Conservation (phyloP, 2,888 invertebrate genomes). For the Eumerus sabulonum region DNA sequence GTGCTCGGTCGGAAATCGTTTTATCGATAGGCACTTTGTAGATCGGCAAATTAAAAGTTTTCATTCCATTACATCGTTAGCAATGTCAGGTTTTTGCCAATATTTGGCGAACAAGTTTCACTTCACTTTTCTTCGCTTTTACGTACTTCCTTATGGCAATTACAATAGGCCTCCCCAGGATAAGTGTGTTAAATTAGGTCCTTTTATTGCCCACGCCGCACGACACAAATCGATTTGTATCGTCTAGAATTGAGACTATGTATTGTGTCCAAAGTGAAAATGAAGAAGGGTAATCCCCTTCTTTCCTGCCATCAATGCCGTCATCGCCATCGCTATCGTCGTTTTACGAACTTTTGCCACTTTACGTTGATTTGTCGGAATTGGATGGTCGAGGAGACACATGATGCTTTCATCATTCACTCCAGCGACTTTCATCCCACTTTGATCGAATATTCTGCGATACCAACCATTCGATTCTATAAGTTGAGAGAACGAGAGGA, state of each 20-base stretch:
- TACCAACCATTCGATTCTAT: slow-evolving; percentile 12
- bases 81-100: background rate
- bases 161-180: slow-evolving; percentile 12
- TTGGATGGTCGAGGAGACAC: slow-evolving; percentile 28
- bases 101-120: background rate
- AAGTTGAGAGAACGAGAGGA: slow-evolving; percentile 6
- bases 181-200: slow-evolving; percentile 61
- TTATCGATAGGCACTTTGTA: slow-evolving; percentile 58
- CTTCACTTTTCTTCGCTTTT: too few relatives aligned
- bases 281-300: slow-evolving; percentile 6
- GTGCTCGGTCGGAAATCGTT: slow-evolving; percentile 19
- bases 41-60: slow-evolving; percentile 65
- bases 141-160: slow-evolving; percentile 3
- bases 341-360: slow-evolving; percentile 22
- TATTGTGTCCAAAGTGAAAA: slow-evolving; percentile 33
- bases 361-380: slow-evolving; percentile 64
- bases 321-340: too few relatives aligned
- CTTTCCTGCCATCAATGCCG: slow-evolving; percentile 22
- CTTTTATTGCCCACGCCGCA: slow-evolving; percentile 53
- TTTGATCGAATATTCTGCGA: slow-evolving; percentile 34
- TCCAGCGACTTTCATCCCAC: slow-evolving; percentile 1
- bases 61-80: slow-evolving; percentile 60
- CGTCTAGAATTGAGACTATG: slow-evolving; percentile 12
- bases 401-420: slow-evolving; percentile 7
- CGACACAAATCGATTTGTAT: slow-evolving; percentile 65